Evolutionary conservation across 64 coral and sea anemone species (phyloP).

Genomic region (Cladopsammia gracilis): DNA sequence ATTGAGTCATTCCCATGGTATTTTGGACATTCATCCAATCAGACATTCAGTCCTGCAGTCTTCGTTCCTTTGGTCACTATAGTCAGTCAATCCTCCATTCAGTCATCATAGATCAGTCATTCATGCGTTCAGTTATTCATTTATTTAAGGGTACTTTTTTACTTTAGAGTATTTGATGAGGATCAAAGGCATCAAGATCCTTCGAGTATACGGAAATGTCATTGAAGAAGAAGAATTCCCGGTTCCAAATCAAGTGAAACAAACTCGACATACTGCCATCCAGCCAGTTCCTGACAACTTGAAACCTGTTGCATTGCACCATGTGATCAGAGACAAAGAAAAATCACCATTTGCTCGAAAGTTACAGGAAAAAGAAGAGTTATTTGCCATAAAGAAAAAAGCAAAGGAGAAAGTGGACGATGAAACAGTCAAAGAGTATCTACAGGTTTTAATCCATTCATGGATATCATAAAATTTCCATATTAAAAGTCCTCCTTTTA

Average conservation of each 20-base stretch:
- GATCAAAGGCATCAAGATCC: slow-evolving; percentile 72
- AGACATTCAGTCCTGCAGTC: too few relatives aligned
- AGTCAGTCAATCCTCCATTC: background rate
- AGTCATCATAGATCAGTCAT: background rate
- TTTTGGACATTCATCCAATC: too few relatives aligned
- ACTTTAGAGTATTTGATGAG: slow-evolving; percentile 76
- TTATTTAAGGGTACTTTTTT: background rate
- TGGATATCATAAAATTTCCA: background rate
- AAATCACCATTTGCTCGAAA: background rate
- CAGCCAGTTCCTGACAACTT: slow-evolving; percentile 21
- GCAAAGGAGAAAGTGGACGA: slow-evolving; percentile 10
- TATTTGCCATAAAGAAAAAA: slow-evolving; percentile 17
- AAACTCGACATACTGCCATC: slow-evolving; percentile 22
- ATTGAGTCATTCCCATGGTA: too few relatives aligned
- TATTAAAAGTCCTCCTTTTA: slow-evolving; percentile 45
- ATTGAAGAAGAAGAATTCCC: slow-evolving; percentile 82
- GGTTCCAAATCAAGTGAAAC: slow-evolving; percentile 73
- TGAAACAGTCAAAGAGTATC: background rate
- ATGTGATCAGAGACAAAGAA: slow-evolving; percentile 42
- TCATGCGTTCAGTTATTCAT: background rate
- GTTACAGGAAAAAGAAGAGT: background rate
- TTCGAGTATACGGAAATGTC: slow-evolving; percentile 74
- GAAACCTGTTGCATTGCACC: slow-evolving; percentile 50
- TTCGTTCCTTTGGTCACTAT: too few relatives aligned
- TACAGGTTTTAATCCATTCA: background rate